phyloP scores from a whole-genome alignment of 1,140 invertebrate genomes.

The Aphidius gifuensis region DNA sequence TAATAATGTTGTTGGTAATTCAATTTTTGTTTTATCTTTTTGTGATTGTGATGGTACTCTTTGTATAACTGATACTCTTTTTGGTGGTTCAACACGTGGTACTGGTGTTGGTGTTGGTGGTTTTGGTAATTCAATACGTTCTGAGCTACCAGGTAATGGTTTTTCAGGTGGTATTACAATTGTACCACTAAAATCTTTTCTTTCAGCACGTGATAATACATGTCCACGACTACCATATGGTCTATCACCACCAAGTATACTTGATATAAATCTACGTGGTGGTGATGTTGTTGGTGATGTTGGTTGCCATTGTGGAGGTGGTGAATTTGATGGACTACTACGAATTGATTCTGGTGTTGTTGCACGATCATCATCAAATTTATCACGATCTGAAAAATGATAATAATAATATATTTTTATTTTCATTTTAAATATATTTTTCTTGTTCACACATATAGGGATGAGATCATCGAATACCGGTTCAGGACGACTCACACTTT shows the following conservation, averaged over 20 bases:
- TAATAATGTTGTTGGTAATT: conserved; percentile 41
- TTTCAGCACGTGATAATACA: conserved; percentile 72
- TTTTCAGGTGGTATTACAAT: conserved; percentile 57
- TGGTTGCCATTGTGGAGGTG: conserved; percentile 41
- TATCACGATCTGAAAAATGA: conserved; percentile 46
- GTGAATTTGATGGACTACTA: conserved; percentile 40
- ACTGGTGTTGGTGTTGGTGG: conserved; percentile 57
- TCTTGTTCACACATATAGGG: too few species aligned
- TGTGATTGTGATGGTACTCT: conserved; percentile 65
- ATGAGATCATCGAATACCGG: too few species aligned
- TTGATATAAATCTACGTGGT: conserved; percentile 70
- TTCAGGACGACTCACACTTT: too few species aligned
- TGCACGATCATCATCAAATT: conserved; percentile 49
- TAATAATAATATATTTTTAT: conserved; percentile 1
- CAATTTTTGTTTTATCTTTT: conserved; percentile 45
- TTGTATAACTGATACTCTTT: conserved; percentile 75
- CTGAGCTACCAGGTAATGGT: conserved; percentile 49
- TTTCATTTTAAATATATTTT: too few species aligned
- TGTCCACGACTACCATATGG: conserved; percentile 71
- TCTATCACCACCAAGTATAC: conserved; percentile 71
- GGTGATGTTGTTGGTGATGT: conserved; percentile 35
- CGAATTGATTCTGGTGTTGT: conserved; percentile 49
- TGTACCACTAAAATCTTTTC: conserved; percentile 69
- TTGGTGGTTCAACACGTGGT: conserved; percentile 48
- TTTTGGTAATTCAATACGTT: conserved; percentile 55